Conservation (phyloP, 2,797 vertebrate genomes). For the Hoplostethus atlanticus region DNA sequence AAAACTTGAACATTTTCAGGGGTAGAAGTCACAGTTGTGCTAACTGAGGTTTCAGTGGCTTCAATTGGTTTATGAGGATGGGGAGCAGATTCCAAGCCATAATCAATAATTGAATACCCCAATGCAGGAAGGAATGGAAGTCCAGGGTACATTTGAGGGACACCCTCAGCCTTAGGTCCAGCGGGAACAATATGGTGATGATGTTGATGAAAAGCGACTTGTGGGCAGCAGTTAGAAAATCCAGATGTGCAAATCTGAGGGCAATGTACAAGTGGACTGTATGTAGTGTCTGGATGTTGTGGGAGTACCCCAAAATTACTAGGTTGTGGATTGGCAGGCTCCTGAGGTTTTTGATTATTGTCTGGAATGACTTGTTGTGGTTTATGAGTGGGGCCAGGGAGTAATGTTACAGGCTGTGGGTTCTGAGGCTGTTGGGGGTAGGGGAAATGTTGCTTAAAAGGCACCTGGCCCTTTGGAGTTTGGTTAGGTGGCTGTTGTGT, state of each 20-base stretch:
- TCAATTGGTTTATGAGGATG: constrained; percentile 8
- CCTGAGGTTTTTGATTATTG: background rate
- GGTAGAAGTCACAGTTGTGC: background rate
- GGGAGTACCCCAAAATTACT: background rate
- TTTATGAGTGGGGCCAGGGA: constrained; percentile 9
- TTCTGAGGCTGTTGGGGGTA: constrained; percentile 6
- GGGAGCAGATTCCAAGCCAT: background rate
- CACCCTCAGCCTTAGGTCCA: constrained; percentile 4
- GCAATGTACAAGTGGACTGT: constrained; percentile 40
- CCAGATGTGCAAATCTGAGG: constrained; percentile 55
- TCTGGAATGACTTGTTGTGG: background rate
- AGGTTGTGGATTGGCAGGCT: background rate
- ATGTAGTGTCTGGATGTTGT: background rate
- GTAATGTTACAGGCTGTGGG: constrained; percentile 11
- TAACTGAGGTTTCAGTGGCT: background rate
- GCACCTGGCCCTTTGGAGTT: background rate
- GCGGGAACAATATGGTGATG: constrained; percentile 62
- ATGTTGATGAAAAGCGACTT: constrained; percentile 79
- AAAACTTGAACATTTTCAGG: background rate
- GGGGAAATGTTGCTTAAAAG: background rate
- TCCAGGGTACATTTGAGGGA: constrained; percentile 12
- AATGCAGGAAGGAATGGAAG: constrained; percentile 7
- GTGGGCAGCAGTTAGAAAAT: constrained; percentile 70
- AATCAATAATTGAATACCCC: constrained; percentile 17
- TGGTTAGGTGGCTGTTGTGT: background rate